Conservation (phyloP, 1,140 invertebrate genomes). For the Euura lappo region DNA sequence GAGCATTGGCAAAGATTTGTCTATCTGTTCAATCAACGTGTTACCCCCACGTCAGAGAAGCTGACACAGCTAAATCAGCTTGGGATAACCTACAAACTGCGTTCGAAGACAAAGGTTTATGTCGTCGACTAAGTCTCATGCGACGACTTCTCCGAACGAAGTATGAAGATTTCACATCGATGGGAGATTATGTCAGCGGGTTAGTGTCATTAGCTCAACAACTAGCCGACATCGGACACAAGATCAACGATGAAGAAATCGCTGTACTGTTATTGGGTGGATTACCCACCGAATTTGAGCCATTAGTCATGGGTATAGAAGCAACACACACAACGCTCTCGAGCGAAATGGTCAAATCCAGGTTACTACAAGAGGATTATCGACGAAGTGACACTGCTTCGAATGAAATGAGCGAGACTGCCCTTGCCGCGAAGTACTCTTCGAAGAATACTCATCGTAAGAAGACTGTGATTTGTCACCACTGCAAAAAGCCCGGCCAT, state of each 20-base stretch:
- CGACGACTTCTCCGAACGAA: background rate
- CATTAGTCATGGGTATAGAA: conserved; percentile 3
- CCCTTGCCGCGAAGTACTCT: background rate
- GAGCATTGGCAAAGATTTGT: background rate
- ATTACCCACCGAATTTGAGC: background rate
- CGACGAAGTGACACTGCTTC: background rate
- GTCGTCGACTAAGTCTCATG: background rate
- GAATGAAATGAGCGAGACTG: background rate
- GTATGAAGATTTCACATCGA: background rate
- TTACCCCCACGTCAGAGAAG: background rate
- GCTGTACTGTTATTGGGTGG: background rate
- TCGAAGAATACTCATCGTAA: background rate
- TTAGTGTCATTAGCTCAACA: conserved; percentile 1
- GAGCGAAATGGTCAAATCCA: conserved; percentile 2
- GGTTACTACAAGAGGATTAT: background rate
- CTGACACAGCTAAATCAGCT: background rate
- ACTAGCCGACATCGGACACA: background rate
- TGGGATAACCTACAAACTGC: background rate
- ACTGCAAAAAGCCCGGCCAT: background rate
- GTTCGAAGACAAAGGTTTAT: background rate
- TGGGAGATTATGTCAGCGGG: background rate
- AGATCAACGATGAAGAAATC: background rate
- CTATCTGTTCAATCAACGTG: background rate
- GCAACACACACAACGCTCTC: conserved; percentile 2
- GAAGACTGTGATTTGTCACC: background rate